Conservation (phyloP, 2,113 vertebrate species). For the Desmodus rotundus region DNA sequence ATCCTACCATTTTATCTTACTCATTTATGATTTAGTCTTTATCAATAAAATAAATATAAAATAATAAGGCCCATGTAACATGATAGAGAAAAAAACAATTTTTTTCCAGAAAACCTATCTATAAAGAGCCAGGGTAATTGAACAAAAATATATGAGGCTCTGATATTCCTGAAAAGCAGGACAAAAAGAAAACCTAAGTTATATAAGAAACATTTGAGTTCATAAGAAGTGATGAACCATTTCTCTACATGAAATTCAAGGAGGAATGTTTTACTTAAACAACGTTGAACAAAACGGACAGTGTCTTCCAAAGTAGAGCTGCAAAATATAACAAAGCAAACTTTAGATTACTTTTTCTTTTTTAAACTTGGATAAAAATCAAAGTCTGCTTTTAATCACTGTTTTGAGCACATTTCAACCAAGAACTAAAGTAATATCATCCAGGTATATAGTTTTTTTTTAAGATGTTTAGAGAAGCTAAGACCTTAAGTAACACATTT, state of each 20-base stretch:
- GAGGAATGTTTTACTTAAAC: conserved; percentile 65
- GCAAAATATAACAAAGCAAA: conserved; percentile 55
- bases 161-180: neutral
- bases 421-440: conserved; percentile 34
- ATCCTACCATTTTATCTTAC: neutral
- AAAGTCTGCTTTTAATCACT: conserved; percentile 67
- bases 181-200: neutral
- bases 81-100: neutral
- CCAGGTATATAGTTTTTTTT: conserved; percentile 36
- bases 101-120: neutral
- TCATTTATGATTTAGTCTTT: neutral
- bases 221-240: conserved; percentile 19
- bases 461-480: conserved; percentile 12
- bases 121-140: neutral
- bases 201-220: neutral
- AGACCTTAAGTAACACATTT: neutral
- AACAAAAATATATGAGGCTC: neutral
- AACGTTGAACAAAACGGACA: conserved; percentile 30
- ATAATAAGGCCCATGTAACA: neutral
- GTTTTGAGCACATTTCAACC: conserved; percentile 41
- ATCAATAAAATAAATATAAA: neutral
- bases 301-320: conserved; percentile 26
- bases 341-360: conserved; percentile 55
- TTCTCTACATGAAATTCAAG: conserved; percentile 47
- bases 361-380: conserved; percentile 60